Evolutionary conservation across 2,797 vertebrate genomes (phyloP), one percentile per base, ranked within the genome.

Genomic region (Chloroceryle amazona): DNA sequence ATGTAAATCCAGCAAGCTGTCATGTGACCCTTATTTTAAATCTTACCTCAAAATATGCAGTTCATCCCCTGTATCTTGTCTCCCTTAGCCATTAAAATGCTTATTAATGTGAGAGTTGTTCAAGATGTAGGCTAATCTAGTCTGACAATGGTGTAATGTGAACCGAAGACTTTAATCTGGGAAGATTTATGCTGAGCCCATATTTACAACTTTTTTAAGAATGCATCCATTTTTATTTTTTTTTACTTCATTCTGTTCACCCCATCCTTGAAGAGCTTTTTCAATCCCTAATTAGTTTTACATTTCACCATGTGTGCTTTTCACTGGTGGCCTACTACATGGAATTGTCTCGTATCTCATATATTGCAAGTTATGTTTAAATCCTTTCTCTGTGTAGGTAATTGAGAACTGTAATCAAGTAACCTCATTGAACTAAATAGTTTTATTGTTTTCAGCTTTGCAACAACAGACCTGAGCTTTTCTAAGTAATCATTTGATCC

Each of bases 401-500:
- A 18, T 63, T 85, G 74, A 80, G 75, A 84, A 21, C n/a, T 70
- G 25, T 76, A 19, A 61, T 71, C 23, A 74, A 35, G n/a, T 87
- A 80, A 82, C 61, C 33, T 89, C 1, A 0, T 37, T 89, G 70
- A 86, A 89, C 61, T 93, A 65, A 96, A 92, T 74, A 57, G 71
- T 80, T 66, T 19, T 22, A 54, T 89, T 96, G 71, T 86, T 90
- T 80, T 89, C 74, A 63, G 33, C 55, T 93, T 93, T 87, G 37
- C 33, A 82, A 49, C 10, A 85, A 31, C 31, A 63, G 39, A 25
- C 0, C 9, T 1, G 1, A 52, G 63, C 28, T 71, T 28, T 23
- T 87, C 9, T 18, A 52, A 72, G 51, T 78, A 88, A 71, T 78
- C 8, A 31, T 73, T 92, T 96, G 57, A 67, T 96, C 46, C 57